Evolutionary conservation across 2,888 invertebrate species (phyloP).

Genomic region (Zele albiditarsus): DNA sequence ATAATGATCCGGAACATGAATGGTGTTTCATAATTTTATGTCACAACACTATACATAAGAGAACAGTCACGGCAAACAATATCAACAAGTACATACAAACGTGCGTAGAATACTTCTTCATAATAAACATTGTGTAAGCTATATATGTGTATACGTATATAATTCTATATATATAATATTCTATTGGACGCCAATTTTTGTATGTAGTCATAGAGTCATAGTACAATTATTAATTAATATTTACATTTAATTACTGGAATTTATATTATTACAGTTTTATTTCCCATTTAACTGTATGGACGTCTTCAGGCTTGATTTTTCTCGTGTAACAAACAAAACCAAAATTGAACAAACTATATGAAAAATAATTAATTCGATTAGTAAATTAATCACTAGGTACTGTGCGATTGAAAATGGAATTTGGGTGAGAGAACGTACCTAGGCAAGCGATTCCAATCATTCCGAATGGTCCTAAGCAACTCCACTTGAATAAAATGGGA

Average conservation of each 20-base stretch:
- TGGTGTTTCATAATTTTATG: no score
- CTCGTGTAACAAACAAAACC: slow-evolving; percentile 56
- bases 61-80: no score
- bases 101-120: no score
- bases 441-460: slow-evolving; percentile 78
- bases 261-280: not conserved
- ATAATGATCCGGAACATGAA: no score
- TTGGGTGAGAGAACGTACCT: slow-evolving; percentile 70
- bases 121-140: no score
- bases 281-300: slow-evolving; percentile 29
- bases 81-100: no score
- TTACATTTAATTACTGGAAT: not conserved
- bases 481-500: slow-evolving; percentile 79
- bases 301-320: slow-evolving; percentile 31
- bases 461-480: slow-evolving; percentile 83
- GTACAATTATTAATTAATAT: not conserved
- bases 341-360: slow-evolving; percentile 60
- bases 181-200: not conserved
- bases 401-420: not conserved
- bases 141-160: not conserved
- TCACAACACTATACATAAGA: no score
- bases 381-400: not conserved
- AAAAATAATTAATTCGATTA: slow-evolving; percentile 2
- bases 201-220: not conserved
- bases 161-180: not conserved